Percentiles rank a stretch among this genome's conserved stretches.
These are phyloP conservation scores for Brenthis hecate DNA, from an alignment of 2,888 invertebrate species.

Conservation along the genomic window DNA sequence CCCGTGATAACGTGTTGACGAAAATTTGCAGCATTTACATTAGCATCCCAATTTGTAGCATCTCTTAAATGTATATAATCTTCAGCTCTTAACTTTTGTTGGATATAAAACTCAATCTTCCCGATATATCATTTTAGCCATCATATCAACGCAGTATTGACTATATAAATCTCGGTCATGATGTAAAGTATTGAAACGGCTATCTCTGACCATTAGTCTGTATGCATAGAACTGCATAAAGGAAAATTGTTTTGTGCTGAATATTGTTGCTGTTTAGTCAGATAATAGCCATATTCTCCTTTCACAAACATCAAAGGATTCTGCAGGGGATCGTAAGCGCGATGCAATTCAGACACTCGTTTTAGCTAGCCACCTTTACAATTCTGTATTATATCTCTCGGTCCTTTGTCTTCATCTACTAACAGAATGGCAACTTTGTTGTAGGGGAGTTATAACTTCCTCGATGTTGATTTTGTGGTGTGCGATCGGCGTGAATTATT, in stretches of 20 bases:
- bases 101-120: slow-evolving; percentile 17
- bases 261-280: slow-evolving; percentile 1
- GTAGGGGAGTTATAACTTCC: slow-evolving; percentile 31
- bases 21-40: slow-evolving; percentile 2
- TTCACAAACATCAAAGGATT: slow-evolving; percentile 40
- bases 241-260: background rate
- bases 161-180: slow-evolving; percentile 13
- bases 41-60: background rate
- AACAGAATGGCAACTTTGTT: slow-evolving; percentile 34
- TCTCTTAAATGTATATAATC: slow-evolving; percentile 11
- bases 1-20: background rate
- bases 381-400: slow-evolving; percentile 43
- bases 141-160: slow-evolving; percentile 17
- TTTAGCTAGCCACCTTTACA: slow-evolving; percentile 38
- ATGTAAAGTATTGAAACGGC: slow-evolving; percentile 12
- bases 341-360: slow-evolving; percentile 38
- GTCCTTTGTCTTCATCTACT: slow-evolving; percentile 44
- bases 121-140: slow-evolving; percentile 23
- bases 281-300: slow-evolving; percentile 33
- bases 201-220: slow-evolving; percentile 5
- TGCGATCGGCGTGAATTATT: slow-evolving; percentile 39
- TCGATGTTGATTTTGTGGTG: slow-evolving; percentile 32
- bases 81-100: background rate
- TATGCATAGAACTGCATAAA: slow-evolving; percentile 19
- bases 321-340: slow-evolving; percentile 40